A percentile compares a stretch with the other conserved stretches of the same genome.
phyloP scores from a whole-genome alignment of 2,797 vertebrate species.

The Melanotaenia pygmaea region DNA sequence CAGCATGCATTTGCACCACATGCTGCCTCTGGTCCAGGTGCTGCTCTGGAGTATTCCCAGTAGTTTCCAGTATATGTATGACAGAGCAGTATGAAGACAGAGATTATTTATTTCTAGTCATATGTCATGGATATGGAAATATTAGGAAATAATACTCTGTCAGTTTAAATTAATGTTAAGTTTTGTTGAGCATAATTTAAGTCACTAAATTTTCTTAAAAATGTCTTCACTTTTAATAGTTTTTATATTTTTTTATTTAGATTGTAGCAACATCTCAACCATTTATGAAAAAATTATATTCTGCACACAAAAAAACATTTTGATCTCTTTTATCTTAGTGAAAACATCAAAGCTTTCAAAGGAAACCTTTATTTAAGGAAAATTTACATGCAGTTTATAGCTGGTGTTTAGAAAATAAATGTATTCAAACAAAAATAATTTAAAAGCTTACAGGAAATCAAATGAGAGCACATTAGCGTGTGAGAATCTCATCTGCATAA shows the following conservation, averaged over 20 bases:
- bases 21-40: not conserved
- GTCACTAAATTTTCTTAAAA: not conserved
- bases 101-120: not conserved
- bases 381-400: not conserved
- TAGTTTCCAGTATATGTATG: not conserved
- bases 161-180: not conserved
- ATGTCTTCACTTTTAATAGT: not conserved
- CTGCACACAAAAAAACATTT: not conserved
- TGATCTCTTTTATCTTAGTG: not conserved
- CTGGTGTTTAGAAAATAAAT: not conserved
- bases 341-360: not conserved
- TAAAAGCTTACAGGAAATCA: not conserved
- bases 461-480: not conserved
- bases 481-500: conserved; percentile 7
- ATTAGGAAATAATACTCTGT: not conserved
- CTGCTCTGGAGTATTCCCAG: not conserved
- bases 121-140: too few relatives aligned
- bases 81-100: not conserved
- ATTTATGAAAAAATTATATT: too few relatives aligned
- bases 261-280: not conserved
- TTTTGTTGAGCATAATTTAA: not conserved
- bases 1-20: not conserved
- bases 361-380: not conserved
- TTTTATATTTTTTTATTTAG: not conserved
- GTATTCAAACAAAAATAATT: not conserved